A percentile compares a stretch with the other conserved stretches of the same genome.
phyloP scores from a whole-genome alignment of 2,113 vertebrate species.

The Mustelus asterias region DNA sequence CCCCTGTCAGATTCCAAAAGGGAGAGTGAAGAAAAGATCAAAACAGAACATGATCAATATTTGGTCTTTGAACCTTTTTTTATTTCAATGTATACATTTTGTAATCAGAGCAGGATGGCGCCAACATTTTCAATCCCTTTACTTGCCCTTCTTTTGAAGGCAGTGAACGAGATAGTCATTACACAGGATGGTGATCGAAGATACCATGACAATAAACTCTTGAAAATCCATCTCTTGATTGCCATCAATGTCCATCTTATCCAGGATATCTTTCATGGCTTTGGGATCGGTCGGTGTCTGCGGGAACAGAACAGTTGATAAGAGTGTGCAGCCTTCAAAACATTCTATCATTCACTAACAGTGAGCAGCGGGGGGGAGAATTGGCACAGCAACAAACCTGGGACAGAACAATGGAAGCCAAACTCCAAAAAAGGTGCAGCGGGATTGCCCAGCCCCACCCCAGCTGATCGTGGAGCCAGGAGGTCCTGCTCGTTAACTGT shows the following conservation, averaged over 20 bases:
- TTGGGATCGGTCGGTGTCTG: conserved; percentile 64
- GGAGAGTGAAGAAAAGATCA: background rate
- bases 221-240: conserved; percentile 85
- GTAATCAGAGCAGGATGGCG: no score
- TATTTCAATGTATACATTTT: background rate
- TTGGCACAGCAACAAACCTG: no score
- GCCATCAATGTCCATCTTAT: conserved; percentile 72
- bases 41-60: background rate
- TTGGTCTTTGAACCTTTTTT: background rate
- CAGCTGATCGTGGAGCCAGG: no score
- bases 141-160: no score
- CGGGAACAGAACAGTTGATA: background rate
- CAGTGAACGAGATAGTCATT: conserved; percentile 68
- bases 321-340: background rate
- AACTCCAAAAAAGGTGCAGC: no score
- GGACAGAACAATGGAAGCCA: no score
- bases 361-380: background rate
- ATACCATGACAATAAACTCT: conserved; percentile 82
- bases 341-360: background rate
- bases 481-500: no score
- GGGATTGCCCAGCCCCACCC: no score
- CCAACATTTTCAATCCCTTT: background rate
- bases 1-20: no score
- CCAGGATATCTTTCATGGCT: conserved; percentile 76
- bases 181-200: conserved; percentile 73